Conservation (phyloP, 2,113 vertebrate species). For the Numenius arquata region DNA sequence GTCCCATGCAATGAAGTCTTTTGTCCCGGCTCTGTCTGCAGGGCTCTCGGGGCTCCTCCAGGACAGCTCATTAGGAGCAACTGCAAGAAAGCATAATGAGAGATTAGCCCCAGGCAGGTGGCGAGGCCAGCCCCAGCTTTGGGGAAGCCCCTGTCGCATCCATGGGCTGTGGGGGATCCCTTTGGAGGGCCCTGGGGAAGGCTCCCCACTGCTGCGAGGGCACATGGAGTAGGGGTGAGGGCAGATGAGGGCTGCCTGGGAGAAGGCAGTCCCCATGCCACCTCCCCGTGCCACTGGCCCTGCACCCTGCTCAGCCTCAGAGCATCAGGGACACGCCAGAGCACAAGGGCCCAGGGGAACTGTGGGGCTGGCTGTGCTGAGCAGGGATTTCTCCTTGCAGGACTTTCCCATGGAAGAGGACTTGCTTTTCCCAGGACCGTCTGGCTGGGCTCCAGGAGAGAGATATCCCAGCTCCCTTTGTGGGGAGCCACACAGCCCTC, state of each 20-base stretch:
- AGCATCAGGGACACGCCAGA: not conserved
- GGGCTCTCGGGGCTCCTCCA: not conserved
- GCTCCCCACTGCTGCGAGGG: not conserved
- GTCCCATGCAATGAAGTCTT: not conserved
- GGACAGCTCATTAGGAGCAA: not conserved
- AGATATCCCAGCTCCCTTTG: not conserved
- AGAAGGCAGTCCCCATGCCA: not conserved
- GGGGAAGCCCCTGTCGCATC: not conserved
- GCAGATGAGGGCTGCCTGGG: not conserved
- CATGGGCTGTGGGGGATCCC: not conserved
- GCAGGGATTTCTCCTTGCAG: conserved; percentile 15
- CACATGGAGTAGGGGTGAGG: not conserved
- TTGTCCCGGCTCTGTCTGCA: not conserved
- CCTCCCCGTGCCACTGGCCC: not conserved
- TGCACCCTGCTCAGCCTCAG: not conserved
- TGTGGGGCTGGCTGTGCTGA: not conserved
- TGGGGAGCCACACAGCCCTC: not conserved
- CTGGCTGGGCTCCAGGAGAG: conserved; percentile 34
- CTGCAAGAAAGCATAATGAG: not conserved
- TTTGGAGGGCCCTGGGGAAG: not conserved
- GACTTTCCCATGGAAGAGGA: conserved; percentile 55
- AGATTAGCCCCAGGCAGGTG: not conserved
- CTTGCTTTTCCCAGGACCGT: conserved; percentile 46
- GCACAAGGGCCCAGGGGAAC: not conserved
- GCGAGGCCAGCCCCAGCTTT: not conserved